Conservation (phyloP, 2,888 invertebrate species). For the Ischnura elegans region DNA sequence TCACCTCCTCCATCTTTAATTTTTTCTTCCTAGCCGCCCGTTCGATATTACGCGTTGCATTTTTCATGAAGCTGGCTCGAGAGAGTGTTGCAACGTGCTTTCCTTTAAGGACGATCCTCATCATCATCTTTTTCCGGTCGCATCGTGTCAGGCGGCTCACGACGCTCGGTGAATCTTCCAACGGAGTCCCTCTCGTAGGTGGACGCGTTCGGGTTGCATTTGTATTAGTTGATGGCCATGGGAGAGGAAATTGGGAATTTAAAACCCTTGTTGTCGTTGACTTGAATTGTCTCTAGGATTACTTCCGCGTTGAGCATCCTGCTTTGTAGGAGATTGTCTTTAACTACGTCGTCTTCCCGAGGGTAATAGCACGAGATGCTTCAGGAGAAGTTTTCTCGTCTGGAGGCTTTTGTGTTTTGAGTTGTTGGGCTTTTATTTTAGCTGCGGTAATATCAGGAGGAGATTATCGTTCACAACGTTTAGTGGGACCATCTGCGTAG, state of each 20-base stretch:
- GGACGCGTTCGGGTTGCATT: not conserved
- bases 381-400: too few relatives aligned
- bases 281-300: not conserved
- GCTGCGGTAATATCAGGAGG: too few relatives aligned
- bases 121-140: not conserved
- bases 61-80: slow-evolving; percentile 8
- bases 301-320: not conserved
- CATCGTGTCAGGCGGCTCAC: not conserved
- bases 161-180: not conserved
- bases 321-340: too few relatives aligned
- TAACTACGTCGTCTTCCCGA: too few relatives aligned
- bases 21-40: not conserved
- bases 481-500: too few relatives aligned
- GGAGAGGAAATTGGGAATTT: not conserved
- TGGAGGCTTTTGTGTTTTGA: too few relatives aligned
- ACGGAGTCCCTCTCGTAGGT: not conserved
- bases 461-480: too few relatives aligned
- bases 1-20: not conserved
- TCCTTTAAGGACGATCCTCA: not conserved
- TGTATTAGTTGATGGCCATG: not conserved
- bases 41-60: slow-evolving; percentile 10
- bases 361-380: too few relatives aligned
- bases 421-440: too few relatives aligned
- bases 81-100: not conserved
- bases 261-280: not conserved